Evolutionary conservation across 2,888 invertebrate genomes (phyloP).

Genomic region (Operophtera brumata): DNA sequence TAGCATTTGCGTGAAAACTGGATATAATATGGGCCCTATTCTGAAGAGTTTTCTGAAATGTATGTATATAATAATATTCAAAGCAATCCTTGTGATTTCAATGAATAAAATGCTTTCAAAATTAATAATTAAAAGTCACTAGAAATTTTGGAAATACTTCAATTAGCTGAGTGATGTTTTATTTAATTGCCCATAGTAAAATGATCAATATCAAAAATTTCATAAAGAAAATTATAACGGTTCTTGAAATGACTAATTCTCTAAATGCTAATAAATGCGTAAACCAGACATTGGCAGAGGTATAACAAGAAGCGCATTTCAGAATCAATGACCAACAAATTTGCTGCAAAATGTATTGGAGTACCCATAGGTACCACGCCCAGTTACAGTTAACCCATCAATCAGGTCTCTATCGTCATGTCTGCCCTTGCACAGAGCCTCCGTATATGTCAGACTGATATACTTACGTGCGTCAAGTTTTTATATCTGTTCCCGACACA

Average conservation of each 20-base stretch:
- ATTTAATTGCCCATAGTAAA: not conserved
- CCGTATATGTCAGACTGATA: conserved; percentile 62
- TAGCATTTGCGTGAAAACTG: no score
- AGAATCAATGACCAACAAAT: conserved; percentile 50
- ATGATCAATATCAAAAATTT: not conserved
- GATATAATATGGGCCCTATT: no score
- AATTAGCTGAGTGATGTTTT: no score
- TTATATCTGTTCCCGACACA: conserved; percentile 70
- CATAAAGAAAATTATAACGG: not conserved
- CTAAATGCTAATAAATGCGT: conserved; percentile 5
- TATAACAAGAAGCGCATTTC: conserved; percentile 27
- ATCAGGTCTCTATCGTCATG: conserved; percentile 61
- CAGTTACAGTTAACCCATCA: conserved; percentile 68
- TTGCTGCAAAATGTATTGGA: conserved; percentile 44
- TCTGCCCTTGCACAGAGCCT: conserved; percentile 50
- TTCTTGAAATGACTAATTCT: not conserved
- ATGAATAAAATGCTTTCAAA: no score
- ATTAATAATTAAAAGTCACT: no score
- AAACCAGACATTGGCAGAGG: conserved; percentile 2
- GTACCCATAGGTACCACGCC: conserved; percentile 46
- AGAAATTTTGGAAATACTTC: no score
- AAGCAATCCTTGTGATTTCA: no score
- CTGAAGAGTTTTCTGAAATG: no score
- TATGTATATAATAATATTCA: no score
- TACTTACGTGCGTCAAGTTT: conserved; percentile 46